Conservation (phyloP, 1,140 invertebrate genomes). For the Drosophila watanabei region DNA sequence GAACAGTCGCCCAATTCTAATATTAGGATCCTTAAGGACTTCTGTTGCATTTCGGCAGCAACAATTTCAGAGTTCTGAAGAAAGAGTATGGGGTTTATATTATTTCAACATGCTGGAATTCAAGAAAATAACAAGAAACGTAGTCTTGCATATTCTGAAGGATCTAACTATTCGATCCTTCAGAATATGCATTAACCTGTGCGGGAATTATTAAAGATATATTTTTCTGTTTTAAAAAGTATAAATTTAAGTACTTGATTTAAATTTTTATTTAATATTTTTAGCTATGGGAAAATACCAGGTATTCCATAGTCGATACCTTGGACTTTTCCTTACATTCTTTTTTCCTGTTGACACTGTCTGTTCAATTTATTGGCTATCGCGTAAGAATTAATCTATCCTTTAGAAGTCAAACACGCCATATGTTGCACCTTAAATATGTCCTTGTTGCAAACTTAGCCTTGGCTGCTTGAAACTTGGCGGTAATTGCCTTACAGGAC, state of each 20-base stretch:
- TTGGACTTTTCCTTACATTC: not conserved
- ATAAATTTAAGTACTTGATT: not conserved
- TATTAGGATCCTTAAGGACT: slow-evolving; percentile 29
- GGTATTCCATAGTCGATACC: not conserved
- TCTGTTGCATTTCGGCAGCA: slow-evolving; percentile 42
- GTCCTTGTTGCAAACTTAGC: not conserved
- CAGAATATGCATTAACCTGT: not conserved
- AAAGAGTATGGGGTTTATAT: not conserved
- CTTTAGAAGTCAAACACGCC: not conserved
- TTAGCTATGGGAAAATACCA: not conserved
- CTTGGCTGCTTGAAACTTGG: not conserved
- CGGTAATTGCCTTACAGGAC: slow-evolving; percentile 32
- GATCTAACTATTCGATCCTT: no score
- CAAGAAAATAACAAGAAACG: not conserved
- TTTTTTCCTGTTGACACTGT: no score
- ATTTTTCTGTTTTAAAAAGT: not conserved
- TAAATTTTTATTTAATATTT: not conserved
- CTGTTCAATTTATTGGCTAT: not conserved
- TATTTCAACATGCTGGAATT: slow-evolving; percentile 29
- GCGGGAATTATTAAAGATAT: not conserved
- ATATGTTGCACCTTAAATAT: slow-evolving; percentile 1
- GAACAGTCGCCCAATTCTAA: slow-evolving; percentile 58
- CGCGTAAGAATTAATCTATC: slow-evolving; percentile 5
- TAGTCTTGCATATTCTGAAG: not conserved
- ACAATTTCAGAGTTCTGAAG: slow-evolving; percentile 27